Percentiles rank a stretch among this genome's conserved stretches.
Conservation (phyloP, 2,797 vertebrate species). For the Anisognathus igniventris region DNA sequence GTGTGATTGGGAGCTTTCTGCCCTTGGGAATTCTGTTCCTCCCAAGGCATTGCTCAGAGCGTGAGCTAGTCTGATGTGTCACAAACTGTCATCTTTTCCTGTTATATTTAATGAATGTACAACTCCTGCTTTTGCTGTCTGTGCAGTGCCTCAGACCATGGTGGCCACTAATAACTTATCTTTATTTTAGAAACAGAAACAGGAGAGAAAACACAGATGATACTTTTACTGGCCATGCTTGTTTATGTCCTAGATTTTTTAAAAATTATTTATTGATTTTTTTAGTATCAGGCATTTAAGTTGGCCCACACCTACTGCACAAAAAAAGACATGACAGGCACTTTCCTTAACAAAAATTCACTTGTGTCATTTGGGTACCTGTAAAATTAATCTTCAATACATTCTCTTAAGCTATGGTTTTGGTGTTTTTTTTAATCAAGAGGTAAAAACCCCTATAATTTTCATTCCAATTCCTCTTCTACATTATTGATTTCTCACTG, state of each 20-base stretch:
- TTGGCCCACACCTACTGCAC: neutral
- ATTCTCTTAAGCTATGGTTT: neutral
- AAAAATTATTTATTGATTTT: neutral
- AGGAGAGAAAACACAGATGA: neutral
- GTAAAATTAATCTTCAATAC: neutral
- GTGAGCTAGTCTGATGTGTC: neutral
- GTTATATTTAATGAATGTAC: neutral
- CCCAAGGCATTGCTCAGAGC: neutral
- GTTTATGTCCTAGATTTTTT: neutral
- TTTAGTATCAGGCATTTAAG: neutral
- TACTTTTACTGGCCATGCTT: neutral
- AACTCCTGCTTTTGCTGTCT: neutral
- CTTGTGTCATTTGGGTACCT: neutral
- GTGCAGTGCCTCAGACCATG: neutral
- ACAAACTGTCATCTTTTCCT: neutral
- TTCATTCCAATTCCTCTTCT: neutral
- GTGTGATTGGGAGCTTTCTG: neutral
- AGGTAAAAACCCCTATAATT: neutral
- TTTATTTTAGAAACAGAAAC: neutral
- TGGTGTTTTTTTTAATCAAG: accelerated
- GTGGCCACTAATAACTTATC: neutral
- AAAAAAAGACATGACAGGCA: neutral
- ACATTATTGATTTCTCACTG: neutral
- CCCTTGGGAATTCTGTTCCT: neutral
- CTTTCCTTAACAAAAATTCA: neutral